Base-by-base conservation (phyloP, 2,888 invertebrate genomes). In the Hypercompe scribonia region DNA sequence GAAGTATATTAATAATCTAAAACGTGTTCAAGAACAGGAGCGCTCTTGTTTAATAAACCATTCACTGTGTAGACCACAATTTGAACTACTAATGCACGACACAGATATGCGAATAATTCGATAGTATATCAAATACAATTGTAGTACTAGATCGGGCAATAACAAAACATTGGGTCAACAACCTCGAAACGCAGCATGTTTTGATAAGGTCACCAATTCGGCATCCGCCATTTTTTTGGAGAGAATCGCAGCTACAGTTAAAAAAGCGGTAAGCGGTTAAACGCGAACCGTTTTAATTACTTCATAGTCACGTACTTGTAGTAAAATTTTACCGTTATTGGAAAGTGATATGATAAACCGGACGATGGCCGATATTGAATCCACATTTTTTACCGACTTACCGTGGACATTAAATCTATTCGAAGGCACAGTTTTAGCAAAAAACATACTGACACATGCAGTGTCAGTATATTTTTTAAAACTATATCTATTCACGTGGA, bases 201-300 rank as follows among this genome's bases (percentile, higher is more conserved):
- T 92, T 93, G 94, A 94, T 94, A 93, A 92, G 93, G 92, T 90
- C 92, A 90, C 90, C 90, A 91, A 92, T 92, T 93, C 91, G 87
- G 88, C 85, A 91, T 88, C 86, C 87, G 88, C 84, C 86, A 89
- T 88, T 90, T 92, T 91, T 89, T 86, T 80, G 82, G 81, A 87
- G 85, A 89, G 87, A 89, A 87, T 83, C 90, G 88, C 88, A 87
- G 90, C 90, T 90, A 94, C 94, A 88, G 93, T 94, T 93, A 92
- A 93, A 91, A 90, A 89, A 90, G 87, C 87, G 88, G 87, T 88
- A 86, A 86, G 88, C 89, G 88, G 90, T 88, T 89, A 90, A 89
- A 85, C 84, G 84, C 87, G 89, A 84, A 92, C 94, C 95, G 95
- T 95, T 95, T 95, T 95, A 95, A 95, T 95, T 94, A 93, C 93